Conservation (phyloP, 2,797 vertebrate genomes). For the Bufotes viridis region DNA sequence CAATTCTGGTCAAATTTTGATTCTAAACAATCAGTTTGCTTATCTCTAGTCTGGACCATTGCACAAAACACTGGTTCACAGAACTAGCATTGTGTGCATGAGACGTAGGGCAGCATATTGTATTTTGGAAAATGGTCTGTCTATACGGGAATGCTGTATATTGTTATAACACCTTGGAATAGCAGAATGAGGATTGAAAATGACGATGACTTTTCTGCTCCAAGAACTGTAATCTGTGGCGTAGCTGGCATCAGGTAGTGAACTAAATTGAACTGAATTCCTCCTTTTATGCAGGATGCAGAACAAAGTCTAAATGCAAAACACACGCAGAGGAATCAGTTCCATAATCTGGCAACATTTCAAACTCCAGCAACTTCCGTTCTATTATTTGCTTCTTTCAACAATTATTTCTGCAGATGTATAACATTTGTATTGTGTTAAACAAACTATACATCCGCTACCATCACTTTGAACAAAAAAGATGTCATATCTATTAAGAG, state of each 20-base stretch:
- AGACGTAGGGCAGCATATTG: background rate
- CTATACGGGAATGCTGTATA: background rate
- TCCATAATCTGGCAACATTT: slow-evolving; percentile 20
- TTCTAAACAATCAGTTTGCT: no score
- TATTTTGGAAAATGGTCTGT: background rate
- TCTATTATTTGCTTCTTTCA: slow-evolving; percentile 17
- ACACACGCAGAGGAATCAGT: background rate
- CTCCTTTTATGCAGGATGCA: background rate
- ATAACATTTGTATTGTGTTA: background rate
- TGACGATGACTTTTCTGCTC: background rate
- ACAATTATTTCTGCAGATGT: background rate
- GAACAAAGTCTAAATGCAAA: slow-evolving; percentile 31
- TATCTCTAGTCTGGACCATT: no score
- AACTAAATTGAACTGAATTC: slow-evolving; percentile 26
- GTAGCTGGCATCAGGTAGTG: background rate
- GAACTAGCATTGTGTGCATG: background rate
- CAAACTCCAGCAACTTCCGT: background rate
- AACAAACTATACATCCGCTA: background rate
- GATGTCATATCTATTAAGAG: background rate
- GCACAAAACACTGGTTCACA: no score
- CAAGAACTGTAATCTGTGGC: background rate
- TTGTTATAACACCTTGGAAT: slow-evolving; percentile 9
- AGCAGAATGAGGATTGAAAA: background rate
- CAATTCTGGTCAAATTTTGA: no score
- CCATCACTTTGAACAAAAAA: no score